Conservation (phyloP, 2,113 vertebrate species). For the Axis porcinus region DNA sequence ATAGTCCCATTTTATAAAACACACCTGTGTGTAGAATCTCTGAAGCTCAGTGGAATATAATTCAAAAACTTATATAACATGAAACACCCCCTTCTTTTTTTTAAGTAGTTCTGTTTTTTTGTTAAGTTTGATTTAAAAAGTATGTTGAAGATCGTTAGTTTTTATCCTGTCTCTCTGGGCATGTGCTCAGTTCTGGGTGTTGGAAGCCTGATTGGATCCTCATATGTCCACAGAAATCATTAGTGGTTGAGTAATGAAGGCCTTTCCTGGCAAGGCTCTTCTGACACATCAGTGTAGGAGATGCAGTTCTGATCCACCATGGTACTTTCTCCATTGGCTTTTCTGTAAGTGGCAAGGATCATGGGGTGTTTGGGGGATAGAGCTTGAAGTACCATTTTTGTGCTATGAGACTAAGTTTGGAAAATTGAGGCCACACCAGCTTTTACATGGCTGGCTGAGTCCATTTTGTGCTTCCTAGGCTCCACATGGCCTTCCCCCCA, state of each 20-base stretch:
- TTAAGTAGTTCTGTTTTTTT: background rate
- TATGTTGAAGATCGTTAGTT: background rate
- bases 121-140: background rate
- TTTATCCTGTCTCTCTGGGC: background rate
- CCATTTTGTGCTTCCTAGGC: background rate
- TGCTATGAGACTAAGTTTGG: background rate
- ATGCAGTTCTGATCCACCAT: background rate
- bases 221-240: background rate
- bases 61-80: background rate
- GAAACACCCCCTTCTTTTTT: background rate
- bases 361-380: background rate
- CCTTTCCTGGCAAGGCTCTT: background rate
- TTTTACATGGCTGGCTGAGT: background rate
- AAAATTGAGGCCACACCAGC: background rate
- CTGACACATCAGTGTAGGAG: background rate
- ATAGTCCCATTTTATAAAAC: background rate
- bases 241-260: background rate
- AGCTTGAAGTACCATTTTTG: background rate
- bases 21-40: background rate
- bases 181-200: background rate
- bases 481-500: background rate
- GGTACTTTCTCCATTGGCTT: background rate
- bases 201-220: background rate
- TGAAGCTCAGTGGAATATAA: background rate
- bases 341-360: background rate